These are phyloP conservation scores for Agrypnia vestita DNA, from an alignment of 1,140 invertebrate genomes.

Conservation along the genomic window DNA sequence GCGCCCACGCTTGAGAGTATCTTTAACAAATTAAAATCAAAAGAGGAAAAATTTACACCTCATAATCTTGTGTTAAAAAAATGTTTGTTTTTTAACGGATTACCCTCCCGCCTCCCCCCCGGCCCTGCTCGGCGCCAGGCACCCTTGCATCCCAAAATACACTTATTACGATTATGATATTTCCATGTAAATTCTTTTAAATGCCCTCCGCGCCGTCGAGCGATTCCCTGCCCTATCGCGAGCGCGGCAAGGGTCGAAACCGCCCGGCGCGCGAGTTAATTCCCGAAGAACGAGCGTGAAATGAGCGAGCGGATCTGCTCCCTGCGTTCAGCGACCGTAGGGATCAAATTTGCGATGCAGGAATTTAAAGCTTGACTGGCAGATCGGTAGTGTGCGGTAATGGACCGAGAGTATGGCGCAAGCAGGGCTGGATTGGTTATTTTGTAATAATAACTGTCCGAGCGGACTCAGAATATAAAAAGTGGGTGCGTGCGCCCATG, in stretches of 20 bases:
- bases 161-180: conserved; percentile 7
- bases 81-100: conserved; percentile 10
- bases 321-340: conserved; percentile 4
- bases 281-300: neutral
- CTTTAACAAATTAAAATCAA: neutral
- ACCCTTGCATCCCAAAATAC: conserved; percentile 3
- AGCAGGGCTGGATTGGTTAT: neutral
- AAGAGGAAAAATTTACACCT: neutral
- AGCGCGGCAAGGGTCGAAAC: neutral
- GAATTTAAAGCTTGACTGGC: conserved; percentile 35
- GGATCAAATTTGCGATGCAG: neutral
- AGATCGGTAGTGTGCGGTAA: conserved; percentile 24
- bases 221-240: neutral
- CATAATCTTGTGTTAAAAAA: conserved; percentile 4
- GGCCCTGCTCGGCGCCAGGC: neutral
- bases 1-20: too few relatives aligned
- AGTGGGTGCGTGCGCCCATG: too few relatives aligned
- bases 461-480: neutral
- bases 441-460: too few relatives aligned
- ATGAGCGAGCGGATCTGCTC: conserved; percentile 15
- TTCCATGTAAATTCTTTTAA: conserved; percentile 24
- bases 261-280: neutral
- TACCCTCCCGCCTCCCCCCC: too few relatives aligned
- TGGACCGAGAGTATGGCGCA: conserved; percentile 6
- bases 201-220: neutral